A percentile compares a stretch with the other conserved stretches of the same genome.
phyloP scores from a whole-genome alignment of 2,888 invertebrate genomes.

The Pyrochroa serraticornis region DNA sequence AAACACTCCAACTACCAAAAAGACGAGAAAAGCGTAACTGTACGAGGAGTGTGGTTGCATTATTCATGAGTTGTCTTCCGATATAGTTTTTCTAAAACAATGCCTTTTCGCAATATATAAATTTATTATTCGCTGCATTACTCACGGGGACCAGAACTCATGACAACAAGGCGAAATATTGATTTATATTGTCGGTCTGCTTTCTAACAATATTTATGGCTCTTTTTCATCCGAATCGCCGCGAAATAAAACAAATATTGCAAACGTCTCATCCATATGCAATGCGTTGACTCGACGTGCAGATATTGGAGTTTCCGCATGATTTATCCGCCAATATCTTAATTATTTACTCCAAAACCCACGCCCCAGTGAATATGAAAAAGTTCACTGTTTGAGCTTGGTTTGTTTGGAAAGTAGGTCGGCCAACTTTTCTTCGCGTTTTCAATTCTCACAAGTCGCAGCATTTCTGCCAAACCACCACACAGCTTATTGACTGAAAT shows the following conservation, averaged over 20 bases:
- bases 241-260: constrained; percentile 42
- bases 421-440: too few relatives aligned
- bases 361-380: too few relatives aligned
- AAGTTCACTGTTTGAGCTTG: too few relatives aligned
- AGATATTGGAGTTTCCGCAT: constrained; percentile 25
- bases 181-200: constrained; percentile 42
- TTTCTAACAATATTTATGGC: constrained; percentile 41
- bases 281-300: constrained; percentile 29
- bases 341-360: constrained; percentile 2
- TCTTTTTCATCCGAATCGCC: constrained; percentile 38
- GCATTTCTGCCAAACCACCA: too few relatives aligned
- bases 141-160: constrained; percentile 35
- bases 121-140: constrained; percentile 35
- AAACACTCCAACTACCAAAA: neutral
- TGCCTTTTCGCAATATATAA: constrained; percentile 21
- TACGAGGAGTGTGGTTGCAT: neutral
- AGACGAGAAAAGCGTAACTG: neutral
- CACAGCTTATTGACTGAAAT: too few relatives aligned
- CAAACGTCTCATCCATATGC: constrained; percentile 42
- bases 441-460: too few relatives aligned
- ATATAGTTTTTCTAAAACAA: constrained; percentile 16
- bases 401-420: too few relatives aligned
- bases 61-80: constrained; percentile 23
- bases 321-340: constrained; percentile 21
- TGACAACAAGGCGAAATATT: constrained; percentile 42